phyloP scores from a whole-genome alignment of 2,797 vertebrate genomes.

The Brachymystax lenok region DNA sequence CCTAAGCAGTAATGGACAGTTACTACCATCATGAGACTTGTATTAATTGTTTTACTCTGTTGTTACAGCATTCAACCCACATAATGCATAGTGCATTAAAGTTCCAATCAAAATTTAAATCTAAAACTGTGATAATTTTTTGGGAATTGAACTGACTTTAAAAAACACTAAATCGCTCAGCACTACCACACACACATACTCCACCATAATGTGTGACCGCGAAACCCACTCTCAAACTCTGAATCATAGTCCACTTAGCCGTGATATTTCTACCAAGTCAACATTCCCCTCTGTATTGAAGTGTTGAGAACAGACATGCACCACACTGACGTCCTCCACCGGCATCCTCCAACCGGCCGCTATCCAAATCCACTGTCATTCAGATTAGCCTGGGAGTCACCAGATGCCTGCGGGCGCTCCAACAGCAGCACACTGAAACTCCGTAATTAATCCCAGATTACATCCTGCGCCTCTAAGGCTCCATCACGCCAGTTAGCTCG shows the following conservation, averaged over 20 bases:
- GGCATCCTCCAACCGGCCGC: constrained; percentile 6
- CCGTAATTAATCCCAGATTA: constrained; percentile 78
- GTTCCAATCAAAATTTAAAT: too few species aligned
- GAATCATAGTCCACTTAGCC: too few species aligned
- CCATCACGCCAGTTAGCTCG: constrained; percentile 47
- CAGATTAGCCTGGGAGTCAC: constrained; percentile 66
- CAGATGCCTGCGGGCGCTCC: constrained; percentile 54
- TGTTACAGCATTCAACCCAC: too few species aligned
- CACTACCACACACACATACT: neutral
- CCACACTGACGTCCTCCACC: constrained; percentile 38
- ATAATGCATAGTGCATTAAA: too few species aligned
- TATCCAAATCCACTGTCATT: constrained; percentile 66
- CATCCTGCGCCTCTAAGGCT: constrained; percentile 48
- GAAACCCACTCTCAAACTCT: neutral
- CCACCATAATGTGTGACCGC: too few species aligned
- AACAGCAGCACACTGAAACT: constrained; percentile 58
- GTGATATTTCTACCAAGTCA: neutral
- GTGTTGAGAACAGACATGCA: constrained; percentile 7
- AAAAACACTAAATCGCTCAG: too few species aligned
- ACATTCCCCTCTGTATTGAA: neutral
- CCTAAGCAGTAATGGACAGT: too few species aligned
- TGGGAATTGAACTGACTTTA: too few species aligned
- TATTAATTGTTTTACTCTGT: too few species aligned
- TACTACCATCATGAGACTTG: too few species aligned
- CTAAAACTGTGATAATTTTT: too few species aligned